phyloP scores from a whole-genome alignment of 2,888 invertebrate species.

The Epinotia brunnichana region DNA sequence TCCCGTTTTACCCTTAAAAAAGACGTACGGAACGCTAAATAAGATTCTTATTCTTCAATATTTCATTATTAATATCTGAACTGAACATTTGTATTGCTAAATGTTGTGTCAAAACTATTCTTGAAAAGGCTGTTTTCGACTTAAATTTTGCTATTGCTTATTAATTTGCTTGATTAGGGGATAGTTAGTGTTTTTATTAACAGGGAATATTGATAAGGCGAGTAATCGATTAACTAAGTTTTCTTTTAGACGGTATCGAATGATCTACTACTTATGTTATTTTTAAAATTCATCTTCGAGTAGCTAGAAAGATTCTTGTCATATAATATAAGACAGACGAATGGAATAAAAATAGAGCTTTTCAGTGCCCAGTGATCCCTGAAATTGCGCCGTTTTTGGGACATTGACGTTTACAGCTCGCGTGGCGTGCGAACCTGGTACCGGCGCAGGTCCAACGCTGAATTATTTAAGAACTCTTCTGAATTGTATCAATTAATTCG shows the following conservation, averaged over 20 bases:
- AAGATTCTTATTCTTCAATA: too few relatives aligned
- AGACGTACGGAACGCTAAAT: too few relatives aligned
- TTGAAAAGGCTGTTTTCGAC: too few relatives aligned
- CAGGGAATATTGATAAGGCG: background rate
- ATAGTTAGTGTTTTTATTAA: background rate
- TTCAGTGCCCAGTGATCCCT: constrained; percentile 32
- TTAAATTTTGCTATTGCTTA: too few relatives aligned
- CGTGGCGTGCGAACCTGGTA: constrained; percentile 50
- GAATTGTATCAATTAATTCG: constrained; percentile 30
- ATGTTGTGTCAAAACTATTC: too few relatives aligned
- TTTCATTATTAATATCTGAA: too few relatives aligned
- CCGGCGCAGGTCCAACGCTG: constrained; percentile 23
- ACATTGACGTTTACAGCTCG: constrained; percentile 51
- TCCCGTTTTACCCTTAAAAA: too few relatives aligned
- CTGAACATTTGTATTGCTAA: too few relatives aligned
- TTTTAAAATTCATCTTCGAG: background rate
- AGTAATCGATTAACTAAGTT: background rate
- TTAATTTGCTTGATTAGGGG: constrained; percentile 5
- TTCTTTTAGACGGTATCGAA: background rate
- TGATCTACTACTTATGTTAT: background rate
- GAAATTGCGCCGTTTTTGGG: constrained; percentile 53
- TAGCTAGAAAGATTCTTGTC: constrained; percentile 15
- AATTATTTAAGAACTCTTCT: background rate
- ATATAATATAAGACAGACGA: constrained; percentile 25
- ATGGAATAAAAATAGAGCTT: constrained; percentile 30